Base-by-base conservation (phyloP, 1,140 invertebrate species). In the Macrocentrus cingulum region DNA sequence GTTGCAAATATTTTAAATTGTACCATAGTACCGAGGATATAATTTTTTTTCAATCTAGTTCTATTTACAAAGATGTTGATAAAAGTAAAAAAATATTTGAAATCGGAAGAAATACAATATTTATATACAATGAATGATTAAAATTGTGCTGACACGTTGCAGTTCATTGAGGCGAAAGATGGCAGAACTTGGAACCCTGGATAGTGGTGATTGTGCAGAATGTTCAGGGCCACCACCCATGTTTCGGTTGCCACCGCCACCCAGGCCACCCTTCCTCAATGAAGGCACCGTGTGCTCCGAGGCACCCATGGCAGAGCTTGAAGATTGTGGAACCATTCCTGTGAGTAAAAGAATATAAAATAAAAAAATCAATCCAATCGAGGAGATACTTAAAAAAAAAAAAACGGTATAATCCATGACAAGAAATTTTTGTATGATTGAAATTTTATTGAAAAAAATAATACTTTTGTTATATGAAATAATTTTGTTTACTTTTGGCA, bases 171-270 rank as follows among this genome's bases (percentile, higher is more conserved):
- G 72, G 71, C 73, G 74, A 74, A 76, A 74, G 67, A 77, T 77
- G 75, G 73, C 76, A 69, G 74, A 77, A 66, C 64, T 77, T 68
- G 74, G 75, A 69, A 74, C 73, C 70, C 65, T 77, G 72, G 74
- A 77, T 65, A 72, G 69, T 67, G 72, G 68, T 62, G 75, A 77
- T 64, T 77, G 75, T 65, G 73, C 73, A 61, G 75, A 77, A 61
- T 77, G 74, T 65, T 70, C 75, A 57, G 74, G 72, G 63, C 75
- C 75, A 61, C 75, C 75, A 61, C 77, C 77, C 25, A 74, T 76
- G 69, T 79, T 78, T 68, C 72, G 74, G 63, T 67, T 79, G 51
- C 77, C 77, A 61, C 77, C 77, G 61, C 77, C 77, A 22, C 77
- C 77, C 22, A 71, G 76, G 62, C 77, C 75, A 55, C 74, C 75